Conservation (phyloP, 2,113 vertebrate genomes). For the Laterallus jamaicensis region DNA sequence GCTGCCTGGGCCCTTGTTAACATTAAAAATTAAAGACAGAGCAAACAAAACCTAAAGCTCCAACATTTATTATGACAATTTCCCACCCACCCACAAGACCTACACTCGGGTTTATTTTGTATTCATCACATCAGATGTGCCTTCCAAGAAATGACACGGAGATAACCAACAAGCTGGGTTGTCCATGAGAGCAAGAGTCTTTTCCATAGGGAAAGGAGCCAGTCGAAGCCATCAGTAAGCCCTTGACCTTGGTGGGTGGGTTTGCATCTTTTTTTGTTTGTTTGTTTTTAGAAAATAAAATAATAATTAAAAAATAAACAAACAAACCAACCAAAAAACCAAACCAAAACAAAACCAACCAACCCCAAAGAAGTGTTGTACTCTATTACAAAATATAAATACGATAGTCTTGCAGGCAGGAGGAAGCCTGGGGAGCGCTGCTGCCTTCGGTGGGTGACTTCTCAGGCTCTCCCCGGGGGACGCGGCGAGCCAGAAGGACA, state of each 20-base stretch:
- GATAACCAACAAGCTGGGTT: conserved; percentile 68
- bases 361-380: conserved; percentile 44
- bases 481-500: conserved; percentile 72
- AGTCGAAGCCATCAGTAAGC: conserved; percentile 48
- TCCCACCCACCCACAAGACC: conserved; percentile 43
- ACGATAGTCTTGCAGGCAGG: conserved; percentile 79
- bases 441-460: conserved; percentile 71
- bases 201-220: conserved; percentile 42
- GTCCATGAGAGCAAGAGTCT: conserved; percentile 70
- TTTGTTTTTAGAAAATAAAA: conserved; percentile 59
- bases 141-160: conserved; percentile 73
- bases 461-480: conserved; percentile 70
- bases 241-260: conserved; percentile 63
- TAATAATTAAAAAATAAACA: neutral
- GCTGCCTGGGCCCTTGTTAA: conserved; percentile 46
- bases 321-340: neutral
- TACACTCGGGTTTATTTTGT: conserved; percentile 53
- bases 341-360: no score
- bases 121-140: conserved; percentile 61
- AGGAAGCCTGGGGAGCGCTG: conserved; percentile 69
- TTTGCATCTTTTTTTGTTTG: neutral
- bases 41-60: conserved; percentile 81
- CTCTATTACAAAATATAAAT: conserved; percentile 87
- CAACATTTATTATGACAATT: conserved; percentile 84
- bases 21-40: conserved; percentile 77